phyloP scores from a whole-genome alignment of 92 coral and sea anemone genomes.

The Porites rus region DNA sequence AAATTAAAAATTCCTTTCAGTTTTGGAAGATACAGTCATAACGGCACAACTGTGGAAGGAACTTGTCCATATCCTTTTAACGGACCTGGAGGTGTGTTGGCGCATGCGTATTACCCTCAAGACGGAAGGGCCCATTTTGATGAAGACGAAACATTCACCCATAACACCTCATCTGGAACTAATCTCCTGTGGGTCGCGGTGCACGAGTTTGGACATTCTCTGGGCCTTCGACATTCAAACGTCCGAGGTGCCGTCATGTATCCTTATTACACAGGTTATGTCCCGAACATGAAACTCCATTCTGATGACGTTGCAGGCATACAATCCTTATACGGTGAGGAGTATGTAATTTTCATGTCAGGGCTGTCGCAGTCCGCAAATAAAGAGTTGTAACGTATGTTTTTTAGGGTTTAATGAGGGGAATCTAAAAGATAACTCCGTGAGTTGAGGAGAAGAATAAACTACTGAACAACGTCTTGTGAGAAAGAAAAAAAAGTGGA shows the following conservation, averaged over 20 bases:
- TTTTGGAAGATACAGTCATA: conserved; percentile 73
- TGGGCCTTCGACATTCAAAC: conserved; percentile 72
- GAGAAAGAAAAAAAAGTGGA: no score
- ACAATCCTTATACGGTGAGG: conserved; percentile 75
- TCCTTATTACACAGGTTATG: conserved; percentile 73
- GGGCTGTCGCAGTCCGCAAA: not conserved
- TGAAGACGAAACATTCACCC: conserved; percentile 68
- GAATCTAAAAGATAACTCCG: not conserved
- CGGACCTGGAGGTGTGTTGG: conserved; percentile 71
- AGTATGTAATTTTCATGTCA: no score
- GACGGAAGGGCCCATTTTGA: conserved; percentile 87
- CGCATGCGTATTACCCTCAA: conserved; percentile 85
- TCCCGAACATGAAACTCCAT: conserved; percentile 62
- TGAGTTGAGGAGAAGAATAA: not conserved
- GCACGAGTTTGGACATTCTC: conserved; percentile 80
- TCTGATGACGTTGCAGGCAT: conserved; percentile 79
- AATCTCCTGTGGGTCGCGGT: conserved; percentile 74
- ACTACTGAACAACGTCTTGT: no score
- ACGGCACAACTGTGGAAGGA: conserved; percentile 58
- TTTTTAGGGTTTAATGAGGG: not conserved
- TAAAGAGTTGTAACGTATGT: not conserved
- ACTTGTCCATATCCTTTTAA: conserved; percentile 72
- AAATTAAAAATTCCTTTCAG: conserved; percentile 6
- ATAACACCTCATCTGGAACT: not conserved
- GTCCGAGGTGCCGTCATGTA: conserved; percentile 74